A percentile compares a stretch with the other conserved stretches of the same genome.
Evolutionary conservation across 2,113 vertebrate species (phyloP).

Genomic region (Butorides virescens): DNA sequence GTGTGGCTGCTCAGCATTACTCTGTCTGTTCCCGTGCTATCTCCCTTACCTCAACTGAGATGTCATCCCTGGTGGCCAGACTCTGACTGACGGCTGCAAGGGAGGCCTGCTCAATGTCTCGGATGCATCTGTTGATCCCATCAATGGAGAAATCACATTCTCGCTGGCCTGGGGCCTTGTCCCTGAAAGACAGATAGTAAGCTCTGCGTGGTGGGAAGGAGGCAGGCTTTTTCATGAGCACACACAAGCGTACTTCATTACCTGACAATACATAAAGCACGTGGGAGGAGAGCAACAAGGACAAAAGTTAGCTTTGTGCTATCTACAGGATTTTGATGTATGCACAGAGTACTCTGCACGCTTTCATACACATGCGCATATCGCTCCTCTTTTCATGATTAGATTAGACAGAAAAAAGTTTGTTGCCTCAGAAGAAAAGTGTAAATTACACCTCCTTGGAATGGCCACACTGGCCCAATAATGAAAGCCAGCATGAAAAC

Average conservation of each 20-base stretch:
- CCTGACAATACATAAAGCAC: background rate
- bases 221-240: background rate
- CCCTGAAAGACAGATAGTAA: slow-evolving; percentile 71
- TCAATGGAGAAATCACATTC: slow-evolving; percentile 97
- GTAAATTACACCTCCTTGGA: background rate
- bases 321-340: background rate
- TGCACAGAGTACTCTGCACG: background rate
- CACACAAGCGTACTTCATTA: rapidly evolving
- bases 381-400: background rate
- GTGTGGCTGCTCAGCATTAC: background rate
- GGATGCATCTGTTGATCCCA: slow-evolving; percentile 93
- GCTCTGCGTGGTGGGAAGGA: background rate
- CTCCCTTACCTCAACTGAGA: slow-evolving; percentile 91
- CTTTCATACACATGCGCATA: background rate
- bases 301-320: background rate
- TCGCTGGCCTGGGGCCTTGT: slow-evolving; percentile 96
- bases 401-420: background rate
- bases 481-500: background rate
- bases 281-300: background rate
- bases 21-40: background rate
- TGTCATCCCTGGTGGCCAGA: slow-evolving; percentile 93
- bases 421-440: background rate
- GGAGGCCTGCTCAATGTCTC: slow-evolving; percentile 96
- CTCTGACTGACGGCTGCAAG: slow-evolving; percentile 92
- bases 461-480: background rate